Conservation (phyloP, 2,797 vertebrate genomes). For the Alauda arvensis region DNA sequence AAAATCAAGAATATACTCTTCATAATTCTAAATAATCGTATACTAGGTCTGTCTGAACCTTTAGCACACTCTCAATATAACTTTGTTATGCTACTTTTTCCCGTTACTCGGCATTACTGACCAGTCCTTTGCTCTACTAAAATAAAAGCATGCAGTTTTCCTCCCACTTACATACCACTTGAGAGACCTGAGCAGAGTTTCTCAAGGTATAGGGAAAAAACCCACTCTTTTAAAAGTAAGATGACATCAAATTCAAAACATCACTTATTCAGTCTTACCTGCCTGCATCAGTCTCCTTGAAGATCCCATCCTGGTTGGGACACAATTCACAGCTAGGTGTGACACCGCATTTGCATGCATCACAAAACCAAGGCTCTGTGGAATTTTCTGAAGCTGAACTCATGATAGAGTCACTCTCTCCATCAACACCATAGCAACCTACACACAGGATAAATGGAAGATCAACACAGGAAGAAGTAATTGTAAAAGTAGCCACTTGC, state of each 20-base stretch:
- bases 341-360: slow-evolving; percentile 96
- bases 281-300: slow-evolving; percentile 97
- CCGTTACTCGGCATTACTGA: neutral
- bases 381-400: slow-evolving; percentile 98
- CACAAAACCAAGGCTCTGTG: slow-evolving; percentile 98
- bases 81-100: neutral
- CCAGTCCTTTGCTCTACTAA: neutral
- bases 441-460: slow-evolving; percentile 3
- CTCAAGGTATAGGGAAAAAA: neutral
- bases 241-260: neutral
- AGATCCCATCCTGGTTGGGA: slow-evolving; percentile 98
- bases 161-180: neutral
- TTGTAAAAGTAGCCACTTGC: neutral
- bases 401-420: slow-evolving; percentile 98
- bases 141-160: neutral
- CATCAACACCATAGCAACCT: slow-evolving; percentile 98
- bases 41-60: neutral
- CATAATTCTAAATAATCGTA: neutral
- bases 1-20: neutral
- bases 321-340: slow-evolving; percentile 95
- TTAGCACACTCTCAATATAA: neutral
- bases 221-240: neutral
- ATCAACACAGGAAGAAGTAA: neutral
- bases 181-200: neutral
- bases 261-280: slow-evolving; percentile 74